These are phyloP conservation scores for Acanthosoma haemorrhoidale DNA, from an alignment of 2,888 invertebrate genomes.

Conservation along the genomic window DNA sequence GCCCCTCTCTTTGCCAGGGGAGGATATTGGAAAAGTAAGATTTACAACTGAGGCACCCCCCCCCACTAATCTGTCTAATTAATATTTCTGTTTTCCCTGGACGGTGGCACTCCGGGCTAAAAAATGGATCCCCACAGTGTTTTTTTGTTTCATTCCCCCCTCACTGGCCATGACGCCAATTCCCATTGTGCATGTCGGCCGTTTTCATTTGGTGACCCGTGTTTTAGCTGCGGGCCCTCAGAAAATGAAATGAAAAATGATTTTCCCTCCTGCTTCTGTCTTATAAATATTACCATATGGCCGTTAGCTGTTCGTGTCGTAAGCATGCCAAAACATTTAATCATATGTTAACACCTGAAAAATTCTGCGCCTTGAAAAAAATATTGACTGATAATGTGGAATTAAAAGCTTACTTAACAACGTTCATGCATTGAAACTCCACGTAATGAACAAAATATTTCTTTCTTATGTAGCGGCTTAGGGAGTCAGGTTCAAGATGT, in stretches of 20 bases:
- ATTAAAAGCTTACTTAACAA: too few relatives aligned
- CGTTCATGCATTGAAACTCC: too few relatives aligned
- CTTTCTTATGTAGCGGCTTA: too few relatives aligned
- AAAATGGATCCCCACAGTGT: conserved; percentile 20
- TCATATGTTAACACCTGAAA: too few relatives aligned
- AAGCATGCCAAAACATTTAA: too few relatives aligned
- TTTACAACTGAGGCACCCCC: conserved; percentile 9
- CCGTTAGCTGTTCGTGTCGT: too few relatives aligned
- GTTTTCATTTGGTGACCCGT: not conserved
- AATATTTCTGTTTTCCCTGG: conserved; percentile 27
- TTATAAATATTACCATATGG: too few relatives aligned
- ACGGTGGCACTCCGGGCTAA: conserved; percentile 9
- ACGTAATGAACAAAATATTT: too few relatives aligned
- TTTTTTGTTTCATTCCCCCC: not conserved
- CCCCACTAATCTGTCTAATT: conserved; percentile 25
- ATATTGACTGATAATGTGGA: too few relatives aligned
- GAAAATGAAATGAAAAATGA: not conserved
- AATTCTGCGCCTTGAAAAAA: too few relatives aligned
- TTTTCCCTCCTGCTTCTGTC: too few relatives aligned
- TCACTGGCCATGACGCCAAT: not conserved
- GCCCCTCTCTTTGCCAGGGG: not conserved
- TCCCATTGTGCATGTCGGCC: not conserved
- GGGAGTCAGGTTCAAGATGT: too few relatives aligned
- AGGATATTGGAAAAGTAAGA: conserved; percentile 21
- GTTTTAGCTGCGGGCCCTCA: not conserved